phyloP scores from a whole-genome alignment of 53 echinoderm and acorn worm genomes.

The Patiria pectinifera region DNA sequence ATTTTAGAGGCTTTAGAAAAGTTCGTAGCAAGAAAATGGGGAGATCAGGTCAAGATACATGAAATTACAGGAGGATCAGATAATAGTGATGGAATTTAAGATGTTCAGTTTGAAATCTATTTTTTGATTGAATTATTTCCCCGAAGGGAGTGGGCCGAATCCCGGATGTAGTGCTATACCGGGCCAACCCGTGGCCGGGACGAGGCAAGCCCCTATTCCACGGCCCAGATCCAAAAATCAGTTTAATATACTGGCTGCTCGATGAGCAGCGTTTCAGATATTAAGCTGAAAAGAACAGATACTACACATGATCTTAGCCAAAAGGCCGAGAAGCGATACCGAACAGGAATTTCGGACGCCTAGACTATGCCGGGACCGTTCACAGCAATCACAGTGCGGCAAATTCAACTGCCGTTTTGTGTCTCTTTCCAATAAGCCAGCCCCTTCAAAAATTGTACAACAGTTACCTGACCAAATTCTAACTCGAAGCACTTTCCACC shows the following conservation, averaged over 20 bases:
- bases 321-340: conserved; percentile 84
- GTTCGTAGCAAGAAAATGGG: too few relatives aligned
- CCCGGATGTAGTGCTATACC: conserved; percentile 95
- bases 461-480: neutral
- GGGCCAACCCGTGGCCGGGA: conserved; percentile 97
- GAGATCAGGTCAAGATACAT: too few relatives aligned
- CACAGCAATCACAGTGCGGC: neutral
- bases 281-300: conserved; percentile 88
- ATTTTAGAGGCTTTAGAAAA: too few relatives aligned
- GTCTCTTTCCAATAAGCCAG: neutral
- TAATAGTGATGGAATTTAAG: neutral
- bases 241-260: conserved; percentile 75
- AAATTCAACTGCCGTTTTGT: neutral
- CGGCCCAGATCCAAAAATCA: conserved; percentile 82
- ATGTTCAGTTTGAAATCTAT: neutral
- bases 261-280: conserved; percentile 88
- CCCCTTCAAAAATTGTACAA: neutral
- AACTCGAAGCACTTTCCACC: neutral
- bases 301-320: conserved; percentile 90
- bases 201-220: conserved; percentile 86
- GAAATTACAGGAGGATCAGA: neutral
- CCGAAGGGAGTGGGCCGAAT: conserved; percentile 93
- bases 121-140: conserved; percentile 61
- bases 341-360: neutral
- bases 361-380: neutral